These are phyloP conservation scores for Leucozona laternaria DNA, from an alignment of 2,888 invertebrate genomes.

Conservation along the genomic window DNA sequence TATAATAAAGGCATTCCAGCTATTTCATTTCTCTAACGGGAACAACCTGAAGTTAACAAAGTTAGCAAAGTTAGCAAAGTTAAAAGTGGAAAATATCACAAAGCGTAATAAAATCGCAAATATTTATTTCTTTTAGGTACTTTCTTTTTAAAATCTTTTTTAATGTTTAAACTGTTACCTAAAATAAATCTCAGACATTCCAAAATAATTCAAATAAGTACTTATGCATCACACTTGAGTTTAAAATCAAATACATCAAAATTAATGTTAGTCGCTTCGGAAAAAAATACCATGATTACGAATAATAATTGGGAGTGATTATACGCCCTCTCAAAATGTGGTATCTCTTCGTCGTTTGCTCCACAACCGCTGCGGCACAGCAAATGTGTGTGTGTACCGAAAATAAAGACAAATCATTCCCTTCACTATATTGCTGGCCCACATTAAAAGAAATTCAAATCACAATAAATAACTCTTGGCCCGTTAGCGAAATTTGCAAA, in stretches of 20 bases:
- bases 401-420: constrained; percentile 49
- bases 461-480: constrained; percentile 44
- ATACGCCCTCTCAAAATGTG: constrained; percentile 24
- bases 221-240: not conserved
- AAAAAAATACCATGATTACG: constrained; percentile 4
- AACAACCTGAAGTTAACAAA: too few species aligned
- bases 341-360: not conserved
- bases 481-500: constrained; percentile 56
- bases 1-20: too few species aligned
- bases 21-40: too few species aligned
- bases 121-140: not conserved
- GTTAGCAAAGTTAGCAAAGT: too few species aligned
- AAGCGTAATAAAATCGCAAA: not conserved
- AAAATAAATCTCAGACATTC: not conserved
- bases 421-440: constrained; percentile 50
- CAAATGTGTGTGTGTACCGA: not conserved
- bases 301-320: constrained; percentile 22
- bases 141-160: not conserved
- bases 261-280: not conserved
- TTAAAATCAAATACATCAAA: constrained; percentile 21
- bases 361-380: not conserved
- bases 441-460: constrained; percentile 61
- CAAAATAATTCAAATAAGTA: not conserved
- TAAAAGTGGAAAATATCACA: not conserved
- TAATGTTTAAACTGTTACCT: not conserved